Base-by-base conservation (phyloP, 2,888 invertebrate genomes). In the Cheilosia variabilis region DNA sequence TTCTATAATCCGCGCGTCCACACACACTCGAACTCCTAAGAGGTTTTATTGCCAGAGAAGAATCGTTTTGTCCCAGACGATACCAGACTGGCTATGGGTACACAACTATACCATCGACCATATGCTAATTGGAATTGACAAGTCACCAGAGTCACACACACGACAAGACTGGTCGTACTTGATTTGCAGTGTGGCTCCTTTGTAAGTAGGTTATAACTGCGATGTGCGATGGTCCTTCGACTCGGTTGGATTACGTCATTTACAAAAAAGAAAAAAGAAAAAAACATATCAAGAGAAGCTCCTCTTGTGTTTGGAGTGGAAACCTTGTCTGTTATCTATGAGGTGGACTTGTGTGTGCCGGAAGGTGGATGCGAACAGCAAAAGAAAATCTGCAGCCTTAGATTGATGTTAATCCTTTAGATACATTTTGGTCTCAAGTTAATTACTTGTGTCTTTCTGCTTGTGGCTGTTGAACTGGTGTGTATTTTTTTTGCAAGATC, bases 121-220 rank as follows among this genome's bases (percentile, higher is more conserved):
- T 77, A 81, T 77, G 86, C 77, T 86, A 86, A 86, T 86, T 86
- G 81, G 68, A 81, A 77, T 66, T 86, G 81, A 86, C 86, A 86
- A 81, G 81, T 86, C 81, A 72, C 52, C 65, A 79, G 55, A 78
- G 65, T 65, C 71, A 43, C 17, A 69, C 62, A 63, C 37, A 57
- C 13, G 37, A 37, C 53, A 66, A 22, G 50, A 77, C 65, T 55
- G 71, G 45, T 58, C 63, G 58, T 60, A 60, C 65, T 77, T 65
- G 71, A 71, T 53, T 58, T 53, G 58, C 27, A 57, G 47, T 63
- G 57, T 75, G 65, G 41, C 76, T 79, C 81, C 72, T 86, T 72
- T 68, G 41, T 47, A 86, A 81, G 81, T 86, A 76, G 86, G 86
- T 81, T 81, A 86, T 55, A 66, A 58, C 53, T 58, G 65, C 60